Conservation (phyloP, 2,888 invertebrate species). For the Camponotus fellah region DNA sequence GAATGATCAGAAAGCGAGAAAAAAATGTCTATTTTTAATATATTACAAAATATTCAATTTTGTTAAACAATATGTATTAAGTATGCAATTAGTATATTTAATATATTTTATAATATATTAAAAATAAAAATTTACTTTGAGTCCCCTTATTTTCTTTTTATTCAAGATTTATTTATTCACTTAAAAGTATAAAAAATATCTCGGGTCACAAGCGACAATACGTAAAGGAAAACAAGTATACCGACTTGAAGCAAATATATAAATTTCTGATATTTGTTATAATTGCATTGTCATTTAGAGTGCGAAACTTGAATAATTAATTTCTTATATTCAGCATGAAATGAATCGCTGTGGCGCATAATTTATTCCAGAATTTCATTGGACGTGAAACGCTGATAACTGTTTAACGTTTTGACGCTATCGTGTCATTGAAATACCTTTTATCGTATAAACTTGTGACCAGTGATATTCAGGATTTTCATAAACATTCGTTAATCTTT, state of each 20-base stretch:
- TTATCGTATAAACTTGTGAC: conserved; percentile 62
- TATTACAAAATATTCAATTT: no score
- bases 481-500: conserved; percentile 51
- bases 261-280: conserved; percentile 10
- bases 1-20: no score
- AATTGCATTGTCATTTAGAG: conserved; percentile 13
- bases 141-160: no score
- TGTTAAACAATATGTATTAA: no score
- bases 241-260: not conserved
- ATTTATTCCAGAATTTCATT: conserved; percentile 65
- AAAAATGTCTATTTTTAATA: no score
- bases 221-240: not conserved
- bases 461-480: conserved; percentile 56
- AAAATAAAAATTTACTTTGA: no score
- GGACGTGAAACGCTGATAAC: conserved; percentile 67
- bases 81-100: no score
- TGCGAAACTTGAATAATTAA: conserved; percentile 35
- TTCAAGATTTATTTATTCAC: not conserved
- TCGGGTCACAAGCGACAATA: not conserved
- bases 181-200: conserved; percentile 4
- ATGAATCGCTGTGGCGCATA: conserved; percentile 44
- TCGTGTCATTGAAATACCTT: conserved; percentile 65
- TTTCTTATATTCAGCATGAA: conserved; percentile 34
- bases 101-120: no score
- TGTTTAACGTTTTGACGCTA: conserved; percentile 65